These are phyloP conservation scores for Mamestra brassicae DNA, from an alignment of 2,888 invertebrate genomes.

Conservation along the genomic window DNA sequence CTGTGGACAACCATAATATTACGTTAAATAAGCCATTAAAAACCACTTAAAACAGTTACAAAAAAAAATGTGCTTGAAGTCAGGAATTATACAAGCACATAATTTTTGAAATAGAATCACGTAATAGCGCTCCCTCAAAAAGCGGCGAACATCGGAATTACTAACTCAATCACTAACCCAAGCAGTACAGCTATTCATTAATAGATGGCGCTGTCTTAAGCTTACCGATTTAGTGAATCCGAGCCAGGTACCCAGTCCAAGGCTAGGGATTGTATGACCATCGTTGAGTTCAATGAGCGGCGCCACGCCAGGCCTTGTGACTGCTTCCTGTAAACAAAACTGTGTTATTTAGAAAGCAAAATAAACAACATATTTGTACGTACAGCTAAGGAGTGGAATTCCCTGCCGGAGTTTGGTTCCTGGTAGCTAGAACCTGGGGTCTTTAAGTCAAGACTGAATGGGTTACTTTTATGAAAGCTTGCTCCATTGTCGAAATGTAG, in stretches of 20 bases:
- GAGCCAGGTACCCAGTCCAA: slow-evolving; percentile 93
- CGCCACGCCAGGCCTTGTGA: slow-evolving; percentile 66
- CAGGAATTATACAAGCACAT: not conserved
- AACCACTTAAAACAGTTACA: not conserved
- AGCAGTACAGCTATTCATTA: slow-evolving; percentile 28
- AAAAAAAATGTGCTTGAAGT: not conserved
- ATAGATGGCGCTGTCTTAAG: slow-evolving; percentile 48
- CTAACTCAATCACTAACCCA: not conserved
- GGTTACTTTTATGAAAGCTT: too few species aligned
- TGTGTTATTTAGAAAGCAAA: not conserved
- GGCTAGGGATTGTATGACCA: slow-evolving; percentile 90
- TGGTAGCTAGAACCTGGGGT: too few species aligned
- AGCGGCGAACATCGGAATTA: not conserved
- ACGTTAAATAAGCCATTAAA: not conserved
- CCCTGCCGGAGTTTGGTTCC: not conserved
- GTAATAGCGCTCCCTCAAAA: not conserved
- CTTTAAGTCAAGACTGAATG: too few species aligned
- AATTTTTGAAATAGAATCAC: not conserved
- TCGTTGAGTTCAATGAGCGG: slow-evolving; percentile 89
- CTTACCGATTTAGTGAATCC: slow-evolving; percentile 81
- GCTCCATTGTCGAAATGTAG: too few species aligned
- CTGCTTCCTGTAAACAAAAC: slow-evolving; percentile 33
- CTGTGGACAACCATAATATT: slow-evolving; percentile 39
- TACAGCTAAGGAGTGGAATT: too few species aligned
- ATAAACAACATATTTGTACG: not conserved